phyloP scores from a whole-genome alignment of 2,888 invertebrate species.

The Fabriciana adippe region DNA sequence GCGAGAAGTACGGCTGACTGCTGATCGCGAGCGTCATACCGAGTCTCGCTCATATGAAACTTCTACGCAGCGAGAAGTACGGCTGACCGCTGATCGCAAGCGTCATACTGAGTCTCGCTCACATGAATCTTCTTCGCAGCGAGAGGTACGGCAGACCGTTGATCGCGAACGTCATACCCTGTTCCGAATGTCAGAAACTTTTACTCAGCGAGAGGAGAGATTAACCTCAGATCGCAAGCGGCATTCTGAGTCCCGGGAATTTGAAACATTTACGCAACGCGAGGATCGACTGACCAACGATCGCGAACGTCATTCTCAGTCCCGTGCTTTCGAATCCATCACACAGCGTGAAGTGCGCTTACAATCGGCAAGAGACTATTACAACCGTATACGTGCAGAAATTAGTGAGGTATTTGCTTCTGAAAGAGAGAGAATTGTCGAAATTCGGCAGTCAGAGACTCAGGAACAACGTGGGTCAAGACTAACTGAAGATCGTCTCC shows the following conservation, averaged over 20 bases:
- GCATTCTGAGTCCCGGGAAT: neutral
- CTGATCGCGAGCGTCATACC: too few relatives aligned
- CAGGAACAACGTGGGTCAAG: too few relatives aligned
- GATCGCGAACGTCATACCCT: conserved; percentile 14
- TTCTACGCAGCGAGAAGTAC: neutral
- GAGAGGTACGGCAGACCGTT: conserved; percentile 8
- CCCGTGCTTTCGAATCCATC: neutral
- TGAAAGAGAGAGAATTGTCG: neutral
- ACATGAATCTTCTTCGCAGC: too few relatives aligned
- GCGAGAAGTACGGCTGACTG: too few relatives aligned
- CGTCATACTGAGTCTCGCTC: too few relatives aligned
- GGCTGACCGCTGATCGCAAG: neutral
- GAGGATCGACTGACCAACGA: neutral
- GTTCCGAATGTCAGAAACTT: conserved; percentile 16
- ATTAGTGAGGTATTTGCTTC: neutral
- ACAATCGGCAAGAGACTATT: neutral
- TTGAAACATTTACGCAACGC: neutral
- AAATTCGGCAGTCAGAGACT: conserved; percentile 4
- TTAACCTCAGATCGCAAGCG: neutral
- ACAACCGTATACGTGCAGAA: neutral
- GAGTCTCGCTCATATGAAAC: neutral
- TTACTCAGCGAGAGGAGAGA: conserved; percentile 7
- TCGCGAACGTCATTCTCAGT: neutral
- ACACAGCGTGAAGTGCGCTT: conserved; percentile 13
- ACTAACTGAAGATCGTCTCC: too few relatives aligned